Conservation (phyloP, 2,113 vertebrate species). For the Syrmaticus mikado region DNA sequence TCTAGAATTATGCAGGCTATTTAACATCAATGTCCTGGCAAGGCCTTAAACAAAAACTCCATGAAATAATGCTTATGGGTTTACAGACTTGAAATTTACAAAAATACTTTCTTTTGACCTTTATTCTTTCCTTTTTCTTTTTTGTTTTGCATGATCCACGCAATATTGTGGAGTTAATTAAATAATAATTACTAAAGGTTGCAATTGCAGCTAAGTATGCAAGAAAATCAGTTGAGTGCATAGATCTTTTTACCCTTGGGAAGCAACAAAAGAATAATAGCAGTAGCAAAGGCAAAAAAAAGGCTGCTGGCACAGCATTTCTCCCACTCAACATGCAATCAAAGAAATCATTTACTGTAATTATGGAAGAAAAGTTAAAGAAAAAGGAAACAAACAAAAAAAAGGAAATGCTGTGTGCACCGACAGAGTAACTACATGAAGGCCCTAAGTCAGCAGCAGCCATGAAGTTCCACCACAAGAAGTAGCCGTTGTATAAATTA, state of each 20-base stretch:
- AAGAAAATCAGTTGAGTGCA: conserved; percentile 37
- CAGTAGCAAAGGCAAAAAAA: not conserved
- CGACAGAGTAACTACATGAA: not conserved
- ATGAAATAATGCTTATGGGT: not conserved
- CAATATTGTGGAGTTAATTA: conserved; percentile 44
- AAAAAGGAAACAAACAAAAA: not conserved
- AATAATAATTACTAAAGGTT: conserved; percentile 42
- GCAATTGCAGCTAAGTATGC: conserved; percentile 43
- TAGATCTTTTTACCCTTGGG: conserved; percentile 38
- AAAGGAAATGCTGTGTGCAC: not conserved
- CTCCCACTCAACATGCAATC: conserved; percentile 11
- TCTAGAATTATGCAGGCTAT: not conserved
- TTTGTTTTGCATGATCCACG: not conserved
- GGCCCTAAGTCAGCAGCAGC: not conserved
- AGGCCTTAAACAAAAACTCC: not conserved
- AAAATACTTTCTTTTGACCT: not conserved
- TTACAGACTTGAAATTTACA: not conserved
- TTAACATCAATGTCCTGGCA: not conserved
- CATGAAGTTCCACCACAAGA: not conserved
- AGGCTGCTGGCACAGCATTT: conserved; percentile 47
- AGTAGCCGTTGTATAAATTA: not conserved
- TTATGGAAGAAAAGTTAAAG: conserved; percentile 7
- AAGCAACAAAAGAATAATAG: conserved; percentile 26
- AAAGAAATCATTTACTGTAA: conserved; percentile 26
- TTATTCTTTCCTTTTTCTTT: not conserved